These are phyloP conservation scores for Drosophila fuyamai DNA, from an alignment of 1,140 invertebrate genomes.

Conservation along the genomic window DNA sequence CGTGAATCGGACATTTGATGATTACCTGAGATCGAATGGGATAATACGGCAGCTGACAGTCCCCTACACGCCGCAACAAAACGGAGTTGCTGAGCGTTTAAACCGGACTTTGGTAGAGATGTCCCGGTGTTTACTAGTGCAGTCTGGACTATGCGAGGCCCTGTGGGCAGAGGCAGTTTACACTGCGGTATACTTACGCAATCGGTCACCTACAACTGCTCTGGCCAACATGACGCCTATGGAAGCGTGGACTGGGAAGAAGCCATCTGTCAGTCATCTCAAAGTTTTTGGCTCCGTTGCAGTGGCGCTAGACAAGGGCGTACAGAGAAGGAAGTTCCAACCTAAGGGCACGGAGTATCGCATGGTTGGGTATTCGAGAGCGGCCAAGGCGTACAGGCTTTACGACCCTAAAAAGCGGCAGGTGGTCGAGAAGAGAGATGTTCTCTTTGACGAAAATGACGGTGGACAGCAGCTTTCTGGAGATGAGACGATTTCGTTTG, in stretches of 20 bases:
- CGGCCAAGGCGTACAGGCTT: not conserved
- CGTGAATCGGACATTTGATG: not conserved
- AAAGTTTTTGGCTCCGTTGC: conserved; percentile 2
- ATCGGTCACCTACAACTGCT: not conserved
- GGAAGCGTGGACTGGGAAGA: conserved; percentile 10
- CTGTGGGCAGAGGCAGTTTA: no score
- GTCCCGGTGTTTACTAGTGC: not conserved
- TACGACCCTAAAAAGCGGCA: not conserved
- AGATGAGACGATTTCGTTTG: not conserved
- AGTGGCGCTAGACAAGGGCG: not conserved
- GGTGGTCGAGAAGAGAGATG: not conserved
- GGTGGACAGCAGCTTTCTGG: not conserved
- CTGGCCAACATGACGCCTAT: not conserved
- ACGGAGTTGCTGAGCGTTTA: not conserved
- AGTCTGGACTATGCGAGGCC: no score
- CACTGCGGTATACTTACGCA: no score
- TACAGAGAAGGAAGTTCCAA: not conserved
- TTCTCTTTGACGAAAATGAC: not conserved
- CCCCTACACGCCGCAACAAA: conserved; percentile 1
- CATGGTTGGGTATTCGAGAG: not conserved
- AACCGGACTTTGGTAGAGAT: conserved; percentile 2
- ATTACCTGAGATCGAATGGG: not conserved
- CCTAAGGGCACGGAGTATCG: not conserved
- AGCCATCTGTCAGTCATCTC: not conserved
- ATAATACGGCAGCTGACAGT: not conserved